Evolutionary conservation across 2,888 invertebrate genomes (phyloP).

Genomic region (Yponomeuta sedellus): DNA sequence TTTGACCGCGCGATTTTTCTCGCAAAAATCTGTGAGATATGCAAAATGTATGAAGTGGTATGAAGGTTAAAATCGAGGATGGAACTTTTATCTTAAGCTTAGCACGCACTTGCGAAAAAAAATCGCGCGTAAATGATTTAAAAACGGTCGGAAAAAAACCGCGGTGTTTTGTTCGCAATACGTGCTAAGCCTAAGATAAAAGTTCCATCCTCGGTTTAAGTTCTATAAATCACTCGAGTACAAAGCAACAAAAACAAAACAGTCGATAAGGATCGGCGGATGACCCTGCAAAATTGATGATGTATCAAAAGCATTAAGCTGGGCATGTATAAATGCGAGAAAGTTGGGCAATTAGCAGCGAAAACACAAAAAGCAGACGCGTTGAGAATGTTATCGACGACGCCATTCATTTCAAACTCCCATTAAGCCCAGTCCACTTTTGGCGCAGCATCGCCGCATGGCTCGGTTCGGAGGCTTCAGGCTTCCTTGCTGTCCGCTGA

Average conservation of each 20-base stretch:
- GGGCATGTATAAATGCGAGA: conserved; percentile 46
- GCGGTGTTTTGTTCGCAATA: too few species aligned
- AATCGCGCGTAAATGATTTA: too few species aligned
- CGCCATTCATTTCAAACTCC: conserved; percentile 50
- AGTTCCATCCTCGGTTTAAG: not conserved
- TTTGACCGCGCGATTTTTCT: too few species aligned
- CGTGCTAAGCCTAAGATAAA: too few species aligned
- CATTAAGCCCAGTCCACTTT: conserved; percentile 41
- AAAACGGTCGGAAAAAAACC: too few species aligned
- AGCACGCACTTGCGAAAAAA: too few species aligned
- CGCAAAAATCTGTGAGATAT: too few species aligned
- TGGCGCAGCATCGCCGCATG: conserved; percentile 13
- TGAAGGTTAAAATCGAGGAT: not conserved
- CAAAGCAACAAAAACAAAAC: conserved; percentile 6
- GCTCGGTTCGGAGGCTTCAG: too few species aligned
- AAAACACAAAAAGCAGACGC: conserved; percentile 55
- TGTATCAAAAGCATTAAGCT: conserved; percentile 39
- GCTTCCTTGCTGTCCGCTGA: not conserved
- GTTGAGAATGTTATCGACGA: conserved; percentile 46
- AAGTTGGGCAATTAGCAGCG: conserved; percentile 55
- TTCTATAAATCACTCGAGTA: not conserved
- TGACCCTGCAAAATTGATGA: conserved; percentile 31
- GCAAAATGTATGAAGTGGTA: too few species aligned
- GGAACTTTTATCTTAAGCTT: conserved; percentile 1
- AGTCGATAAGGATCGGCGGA: not conserved